Percentiles rank a stretch among this genome's conserved stretches.
phyloP scores from a whole-genome alignment of 1,140 invertebrate species.

The Rhagoletis zephyria region DNA sequence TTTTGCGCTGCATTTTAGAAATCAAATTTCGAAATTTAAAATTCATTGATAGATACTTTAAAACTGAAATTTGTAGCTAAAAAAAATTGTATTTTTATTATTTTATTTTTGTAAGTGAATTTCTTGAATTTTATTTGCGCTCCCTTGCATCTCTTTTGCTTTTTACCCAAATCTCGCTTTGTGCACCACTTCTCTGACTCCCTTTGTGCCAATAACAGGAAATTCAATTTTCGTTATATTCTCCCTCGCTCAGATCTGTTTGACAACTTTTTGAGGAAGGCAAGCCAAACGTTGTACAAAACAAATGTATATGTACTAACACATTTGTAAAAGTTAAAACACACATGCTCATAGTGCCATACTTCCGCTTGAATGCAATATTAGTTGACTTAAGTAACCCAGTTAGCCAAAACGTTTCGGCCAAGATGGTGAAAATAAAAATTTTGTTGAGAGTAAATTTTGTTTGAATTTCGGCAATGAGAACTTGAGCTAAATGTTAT shows the following conservation, averaged over 20 bases:
- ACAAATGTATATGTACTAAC: not conserved
- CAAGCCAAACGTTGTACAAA: not conserved
- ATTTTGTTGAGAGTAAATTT: too few species aligned
- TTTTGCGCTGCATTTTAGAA: not conserved
- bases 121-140: too few species aligned
- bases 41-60: not conserved
- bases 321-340: not conserved
- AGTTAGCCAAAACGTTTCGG: not conserved
- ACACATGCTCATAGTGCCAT: not conserved
- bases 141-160: too few species aligned
- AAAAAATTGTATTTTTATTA: not conserved
- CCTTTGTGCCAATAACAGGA: slow-evolving; percentile 35
- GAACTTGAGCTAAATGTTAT: too few species aligned
- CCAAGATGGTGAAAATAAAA: too few species aligned
- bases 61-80: not conserved
- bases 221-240: not conserved
- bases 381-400: slow-evolving; percentile 1
- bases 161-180: not conserved
- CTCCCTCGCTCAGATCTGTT: not conserved
- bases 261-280: not conserved
- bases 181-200: not conserved
- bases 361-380: not conserved
- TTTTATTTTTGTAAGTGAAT: too few species aligned
- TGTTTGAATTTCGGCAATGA: too few species aligned
- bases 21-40: not conserved